Evolutionary conservation across 2,797 vertebrate species (phyloP).

Genomic region (Falco peregrinus): DNA sequence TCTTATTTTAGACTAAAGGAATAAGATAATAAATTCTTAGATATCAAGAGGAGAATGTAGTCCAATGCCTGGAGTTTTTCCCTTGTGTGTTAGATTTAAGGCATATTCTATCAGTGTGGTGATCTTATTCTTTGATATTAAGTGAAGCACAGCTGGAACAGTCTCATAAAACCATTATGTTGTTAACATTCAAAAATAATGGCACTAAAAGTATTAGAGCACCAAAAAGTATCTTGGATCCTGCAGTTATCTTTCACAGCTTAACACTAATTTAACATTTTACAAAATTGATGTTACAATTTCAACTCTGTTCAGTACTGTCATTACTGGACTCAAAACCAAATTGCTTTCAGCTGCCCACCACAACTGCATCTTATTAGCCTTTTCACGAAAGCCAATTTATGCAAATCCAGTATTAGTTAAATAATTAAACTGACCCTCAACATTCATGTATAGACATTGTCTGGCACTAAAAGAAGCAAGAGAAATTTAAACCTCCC

Average conservation of each 20-base stretch:
- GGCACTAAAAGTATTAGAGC: not conserved
- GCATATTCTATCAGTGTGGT: slow-evolving; percentile 6
- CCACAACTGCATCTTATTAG: slow-evolving; percentile 70
- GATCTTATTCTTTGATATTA: slow-evolving; percentile 40
- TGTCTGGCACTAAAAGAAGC: slow-evolving; percentile 45
- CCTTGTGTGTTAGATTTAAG: slow-evolving; percentile 41
- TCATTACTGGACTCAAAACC: slow-evolving; percentile 56
- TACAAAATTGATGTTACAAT: slow-evolving; percentile 43
- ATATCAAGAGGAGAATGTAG: not conserved
- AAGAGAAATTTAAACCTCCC: slow-evolving; percentile 51
- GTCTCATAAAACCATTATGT: slow-evolving; percentile 31
- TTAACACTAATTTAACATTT: slow-evolving; percentile 62
- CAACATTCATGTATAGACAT: slow-evolving; percentile 45
- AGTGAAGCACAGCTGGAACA: slow-evolving; percentile 47
- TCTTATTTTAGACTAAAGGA: slow-evolving; percentile 24
- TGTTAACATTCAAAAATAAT: slow-evolving; percentile 47
- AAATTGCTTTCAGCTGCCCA: slow-evolving; percentile 75
- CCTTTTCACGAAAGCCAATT: slow-evolving; percentile 75
- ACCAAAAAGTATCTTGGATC: slow-evolving; percentile 37
- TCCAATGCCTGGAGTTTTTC: not conserved
- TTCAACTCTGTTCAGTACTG: slow-evolving; percentile 57
- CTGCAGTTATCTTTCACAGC: slow-evolving; percentile 47
- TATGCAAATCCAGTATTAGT: slow-evolving; percentile 82
- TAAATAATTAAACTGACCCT: slow-evolving; percentile 78
- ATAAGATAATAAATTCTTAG: slow-evolving; percentile 18